These are phyloP conservation scores for Sisyra terminalis DNA, from an alignment of 2,888 invertebrate species.

Conservation along the genomic window DNA sequence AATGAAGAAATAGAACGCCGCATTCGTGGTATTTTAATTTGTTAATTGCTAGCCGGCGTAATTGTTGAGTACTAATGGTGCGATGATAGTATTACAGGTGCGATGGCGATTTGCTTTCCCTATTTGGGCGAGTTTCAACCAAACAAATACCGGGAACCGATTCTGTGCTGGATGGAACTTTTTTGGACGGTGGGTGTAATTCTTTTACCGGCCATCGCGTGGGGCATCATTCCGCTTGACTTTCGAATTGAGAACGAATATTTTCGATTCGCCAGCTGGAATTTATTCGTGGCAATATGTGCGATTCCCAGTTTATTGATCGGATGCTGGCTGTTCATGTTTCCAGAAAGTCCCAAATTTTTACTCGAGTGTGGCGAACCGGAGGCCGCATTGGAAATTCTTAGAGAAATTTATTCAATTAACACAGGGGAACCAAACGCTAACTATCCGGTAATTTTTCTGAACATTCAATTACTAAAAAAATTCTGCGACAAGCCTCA, in stretches of 20 bases:
- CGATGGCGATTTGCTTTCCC: slow-evolving; percentile 69
- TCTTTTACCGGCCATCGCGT: slow-evolving; percentile 57
- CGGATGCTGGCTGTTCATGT: slow-evolving; percentile 51
- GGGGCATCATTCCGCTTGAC: slow-evolving; percentile 57
- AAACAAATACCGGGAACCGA: slow-evolving; percentile 61
- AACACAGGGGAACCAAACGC: slow-evolving; percentile 55
- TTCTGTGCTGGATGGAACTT: slow-evolving; percentile 72
- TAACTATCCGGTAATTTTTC: slow-evolving; percentile 48
- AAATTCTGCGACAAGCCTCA: background rate
- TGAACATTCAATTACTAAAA: background rate
- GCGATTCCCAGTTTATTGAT: slow-evolving; percentile 51
- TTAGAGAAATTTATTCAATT: slow-evolving; percentile 48
- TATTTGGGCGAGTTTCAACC: slow-evolving; percentile 71
- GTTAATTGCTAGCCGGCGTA: no score
- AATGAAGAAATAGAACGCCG: background rate
- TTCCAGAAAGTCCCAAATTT: slow-evolving; percentile 73
- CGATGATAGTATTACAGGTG: slow-evolving; percentile 51
- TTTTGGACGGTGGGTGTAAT: slow-evolving; percentile 73
- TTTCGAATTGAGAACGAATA: slow-evolving; percentile 36
- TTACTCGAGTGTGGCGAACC: slow-evolving; percentile 64
- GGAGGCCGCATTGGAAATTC: slow-evolving; percentile 51
- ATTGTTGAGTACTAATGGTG: slow-evolving; percentile 8
- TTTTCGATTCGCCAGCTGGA: slow-evolving; percentile 65
- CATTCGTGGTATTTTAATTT: background rate
- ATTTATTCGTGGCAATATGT: slow-evolving; percentile 61